Base-by-base conservation (phyloP, 2,888 invertebrate genomes). In the Limnephilus marmoratus region DNA sequence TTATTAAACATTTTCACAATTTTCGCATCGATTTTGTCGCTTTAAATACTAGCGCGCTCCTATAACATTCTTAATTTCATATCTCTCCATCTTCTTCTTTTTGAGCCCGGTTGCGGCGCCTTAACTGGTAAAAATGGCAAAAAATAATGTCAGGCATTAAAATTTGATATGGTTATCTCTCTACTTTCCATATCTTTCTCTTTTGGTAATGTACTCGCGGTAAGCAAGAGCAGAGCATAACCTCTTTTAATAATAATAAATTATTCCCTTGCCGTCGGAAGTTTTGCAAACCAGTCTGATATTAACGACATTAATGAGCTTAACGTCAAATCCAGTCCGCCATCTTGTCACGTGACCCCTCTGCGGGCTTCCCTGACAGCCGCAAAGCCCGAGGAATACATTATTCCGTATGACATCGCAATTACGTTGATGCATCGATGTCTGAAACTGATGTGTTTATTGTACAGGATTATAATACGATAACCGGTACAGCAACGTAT, bases 281-380 rank as follows among this genome's bases (percentile, higher is more conserved):
- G 24, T 83, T 37, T 83, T 83, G 37, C 83, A 31, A 83, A 34
- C 37, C 37, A 13, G 83, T 83, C 37, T 7, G 37, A 83, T 34
- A 31, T 41, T 37, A 83, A 83, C 18, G 37, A 68, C 68, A 68
- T 68, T 68, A 24, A 68, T 37, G 83, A 37, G 37, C 83, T 83
- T 83, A 34, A 37, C 34, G 83, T 37, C 83, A 24, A 83, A 83
- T 37, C 37, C 83, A 34, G 83, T 83, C 83, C 83, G 34, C 83
- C 82, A 83, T 29, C 31, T 15, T 83, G 82, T 83, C 82, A 83
- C 82, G 29, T 83, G 82, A 83, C 82, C 83, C 37, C 18, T 83
- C 83, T 83, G 83, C 37, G 2, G 37, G 34, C 37, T 83, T 83
- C 34, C 34, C 37, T 37, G 83, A 83, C 37, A n/a, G 34, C 83